Conservation (phyloP, 2,888 invertebrate genomes). For the Xestia c-nigrum region DNA sequence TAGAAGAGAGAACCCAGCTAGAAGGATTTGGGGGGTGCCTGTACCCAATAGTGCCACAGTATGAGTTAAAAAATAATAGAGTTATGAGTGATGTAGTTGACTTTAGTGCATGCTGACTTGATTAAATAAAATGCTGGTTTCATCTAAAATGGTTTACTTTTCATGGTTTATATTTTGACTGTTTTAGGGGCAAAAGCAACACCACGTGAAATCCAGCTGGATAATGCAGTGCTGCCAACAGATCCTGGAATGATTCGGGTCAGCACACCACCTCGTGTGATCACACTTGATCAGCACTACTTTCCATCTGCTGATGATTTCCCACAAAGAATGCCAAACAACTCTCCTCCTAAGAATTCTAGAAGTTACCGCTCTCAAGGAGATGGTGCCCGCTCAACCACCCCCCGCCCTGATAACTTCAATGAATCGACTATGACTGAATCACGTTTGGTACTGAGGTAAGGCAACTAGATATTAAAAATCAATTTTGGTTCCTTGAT, state of each 20-base stretch:
- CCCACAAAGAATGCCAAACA: slow-evolving; percentile 75
- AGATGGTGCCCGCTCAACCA: slow-evolving; percentile 83
- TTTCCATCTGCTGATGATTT: slow-evolving; percentile 93
- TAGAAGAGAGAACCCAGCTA: not conserved
- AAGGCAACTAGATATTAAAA: slow-evolving; percentile 31
- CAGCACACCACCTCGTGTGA: slow-evolving; percentile 96
- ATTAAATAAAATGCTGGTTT: not conserved
- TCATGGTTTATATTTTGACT: not conserved
- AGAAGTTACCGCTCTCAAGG: slow-evolving; percentile 82
- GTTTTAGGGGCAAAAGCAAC: slow-evolving; percentile 94
- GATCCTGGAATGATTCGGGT: slow-evolving; percentile 94
- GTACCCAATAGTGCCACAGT: not conserved
- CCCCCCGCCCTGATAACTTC: slow-evolving; percentile 82
- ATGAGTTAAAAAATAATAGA: not conserved
- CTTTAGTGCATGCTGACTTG: too few species aligned
- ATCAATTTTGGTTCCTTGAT: not conserved
- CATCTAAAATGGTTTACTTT: not conserved
- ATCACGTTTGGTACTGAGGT: slow-evolving; percentile 87
- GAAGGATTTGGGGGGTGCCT: not conserved
- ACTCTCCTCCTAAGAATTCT: slow-evolving; percentile 83
- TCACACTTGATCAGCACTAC: slow-evolving; percentile 96
- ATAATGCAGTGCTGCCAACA: slow-evolving; percentile 94
- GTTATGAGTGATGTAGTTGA: not conserved
- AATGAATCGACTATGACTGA: slow-evolving; percentile 88
- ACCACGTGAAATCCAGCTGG: slow-evolving; percentile 96